A percentile compares a stretch with the other conserved stretches of the same genome.
These are phyloP conservation scores for Xenentodon cancila DNA, from an alignment of 2,797 vertebrate genomes.

Conservation along the genomic window DNA sequence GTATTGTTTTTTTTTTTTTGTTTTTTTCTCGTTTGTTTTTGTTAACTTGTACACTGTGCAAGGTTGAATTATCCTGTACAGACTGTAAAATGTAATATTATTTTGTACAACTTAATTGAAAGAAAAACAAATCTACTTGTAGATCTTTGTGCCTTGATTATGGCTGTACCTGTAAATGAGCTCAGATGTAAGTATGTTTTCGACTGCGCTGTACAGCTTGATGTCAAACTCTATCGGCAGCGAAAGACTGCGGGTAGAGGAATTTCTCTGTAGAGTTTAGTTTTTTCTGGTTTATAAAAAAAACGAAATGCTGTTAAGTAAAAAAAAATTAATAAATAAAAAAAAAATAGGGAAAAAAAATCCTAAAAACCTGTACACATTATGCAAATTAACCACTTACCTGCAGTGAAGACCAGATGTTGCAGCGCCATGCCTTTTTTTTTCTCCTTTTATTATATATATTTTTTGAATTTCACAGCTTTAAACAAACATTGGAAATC, in stretches of 20 bases:
- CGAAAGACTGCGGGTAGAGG: constrained; percentile 86
- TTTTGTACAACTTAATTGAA: constrained; percentile 99
- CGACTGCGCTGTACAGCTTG: constrained; percentile 96
- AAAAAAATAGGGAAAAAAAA: constrained; percentile 77
- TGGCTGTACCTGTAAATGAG: constrained; percentile 93
- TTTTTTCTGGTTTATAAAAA: constrained; percentile 94
- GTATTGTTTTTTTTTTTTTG: constrained; percentile 74
- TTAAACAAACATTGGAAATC: constrained; percentile 88
- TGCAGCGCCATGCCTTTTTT: constrained; percentile 89
- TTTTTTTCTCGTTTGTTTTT: constrained; percentile 78
- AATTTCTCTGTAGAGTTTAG: constrained; percentile 91
- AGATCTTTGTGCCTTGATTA: constrained; percentile 93
- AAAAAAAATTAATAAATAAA: constrained; percentile 78
- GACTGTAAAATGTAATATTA: constrained; percentile 97
- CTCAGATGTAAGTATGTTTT: constrained; percentile 94
- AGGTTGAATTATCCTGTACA: constrained; percentile 96
- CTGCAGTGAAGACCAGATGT: constrained; percentile 87
- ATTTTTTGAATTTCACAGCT: constrained; percentile 85
- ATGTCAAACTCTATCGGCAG: constrained; percentile 90
- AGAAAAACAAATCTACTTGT: constrained; percentile 90
- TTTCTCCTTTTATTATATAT: constrained; percentile 68
- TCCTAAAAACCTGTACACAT: constrained; percentile 89
- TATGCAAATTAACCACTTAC: constrained; percentile 94
- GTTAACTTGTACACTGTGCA: constrained; percentile 94
- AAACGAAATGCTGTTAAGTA: constrained; percentile 89